These are phyloP conservation scores for Nomada lathburiana DNA, from an alignment of 2,888 invertebrate species.

Conservation along the genomic window DNA sequence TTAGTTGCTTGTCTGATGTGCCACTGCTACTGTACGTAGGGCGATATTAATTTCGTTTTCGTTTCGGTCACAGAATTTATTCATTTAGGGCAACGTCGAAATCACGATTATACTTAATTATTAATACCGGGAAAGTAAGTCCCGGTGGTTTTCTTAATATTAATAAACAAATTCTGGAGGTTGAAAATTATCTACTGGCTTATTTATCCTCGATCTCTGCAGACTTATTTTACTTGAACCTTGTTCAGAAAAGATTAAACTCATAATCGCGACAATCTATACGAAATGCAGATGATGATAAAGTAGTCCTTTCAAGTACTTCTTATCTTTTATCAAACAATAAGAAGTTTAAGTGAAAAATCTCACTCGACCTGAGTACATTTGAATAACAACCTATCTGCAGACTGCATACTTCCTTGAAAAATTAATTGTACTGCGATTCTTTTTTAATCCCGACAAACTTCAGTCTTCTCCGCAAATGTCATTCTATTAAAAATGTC, in stretches of 20 bases:
- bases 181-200: background rate
- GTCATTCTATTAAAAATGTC: constrained; percentile 10
- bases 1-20: too few relatives aligned
- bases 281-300: background rate
- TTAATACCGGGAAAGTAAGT: too few relatives aligned
- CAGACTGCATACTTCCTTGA: background rate
- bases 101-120: too few relatives aligned
- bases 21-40: too few relatives aligned
- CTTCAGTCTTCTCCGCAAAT: constrained; percentile 23
- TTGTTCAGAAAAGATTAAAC: background rate
- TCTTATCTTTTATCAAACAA: background rate
- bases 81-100: too few relatives aligned
- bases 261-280: background rate
- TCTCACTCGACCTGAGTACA: background rate
- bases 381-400: background rate
- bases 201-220: background rate
- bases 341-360: background rate
- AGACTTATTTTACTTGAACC: background rate
- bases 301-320: background rate
- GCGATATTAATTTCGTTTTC: too few relatives aligned
- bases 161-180: background rate
- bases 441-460: constrained; percentile 11
- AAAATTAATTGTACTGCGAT: background rate
- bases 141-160: background rate
- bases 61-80: too few relatives aligned